Percentiles rank a stretch among this genome's conserved stretches.
Conservation (phyloP, 2,797 vertebrate genomes). For the Microctenopoma lineatum region DNA sequence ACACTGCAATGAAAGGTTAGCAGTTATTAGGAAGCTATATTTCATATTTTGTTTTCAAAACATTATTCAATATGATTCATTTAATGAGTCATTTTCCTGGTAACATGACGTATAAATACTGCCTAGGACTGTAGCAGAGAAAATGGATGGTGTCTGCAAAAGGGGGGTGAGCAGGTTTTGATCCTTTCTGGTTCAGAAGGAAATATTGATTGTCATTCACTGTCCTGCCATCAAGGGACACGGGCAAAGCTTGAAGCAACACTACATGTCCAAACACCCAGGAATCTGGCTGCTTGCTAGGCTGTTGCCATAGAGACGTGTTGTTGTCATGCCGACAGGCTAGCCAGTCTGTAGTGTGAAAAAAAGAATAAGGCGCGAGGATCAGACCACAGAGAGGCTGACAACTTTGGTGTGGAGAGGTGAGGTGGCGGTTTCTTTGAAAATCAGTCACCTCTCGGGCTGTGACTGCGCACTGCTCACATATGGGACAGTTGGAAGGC, state of each 20-base stretch:
- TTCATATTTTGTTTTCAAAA: conserved; percentile 43
- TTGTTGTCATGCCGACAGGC: conserved; percentile 78
- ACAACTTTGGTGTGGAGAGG: conserved; percentile 37
- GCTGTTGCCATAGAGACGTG: conserved; percentile 76
- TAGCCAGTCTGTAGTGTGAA: conserved; percentile 47
- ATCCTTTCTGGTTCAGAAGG: conserved; percentile 13
- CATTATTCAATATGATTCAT: not conserved
- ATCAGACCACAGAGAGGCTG: conserved; percentile 38
- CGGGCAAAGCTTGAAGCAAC: conserved; percentile 32
- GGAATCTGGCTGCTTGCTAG: conserved; percentile 54
- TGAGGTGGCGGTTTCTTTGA: conserved; percentile 32
- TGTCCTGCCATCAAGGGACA: conserved; percentile 25
- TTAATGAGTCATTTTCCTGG: not conserved
- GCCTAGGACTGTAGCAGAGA: not conserved
- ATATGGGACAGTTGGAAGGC: conserved; percentile 23
- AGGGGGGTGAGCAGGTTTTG: conserved; percentile 18
- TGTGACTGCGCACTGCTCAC: conserved; percentile 26
- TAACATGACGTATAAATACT: not conserved
- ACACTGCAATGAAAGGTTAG: conserved; percentile 35
- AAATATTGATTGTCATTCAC: conserved; percentile 44
- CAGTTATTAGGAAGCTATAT: conserved; percentile 40
- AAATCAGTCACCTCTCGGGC: conserved; percentile 43
- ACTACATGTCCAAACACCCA: conserved; percentile 50
- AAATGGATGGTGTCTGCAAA: conserved; percentile 1
- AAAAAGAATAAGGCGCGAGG: conserved; percentile 39